Conservation (phyloP, 2,888 invertebrate genomes). For the Malthinus flaveolus region DNA sequence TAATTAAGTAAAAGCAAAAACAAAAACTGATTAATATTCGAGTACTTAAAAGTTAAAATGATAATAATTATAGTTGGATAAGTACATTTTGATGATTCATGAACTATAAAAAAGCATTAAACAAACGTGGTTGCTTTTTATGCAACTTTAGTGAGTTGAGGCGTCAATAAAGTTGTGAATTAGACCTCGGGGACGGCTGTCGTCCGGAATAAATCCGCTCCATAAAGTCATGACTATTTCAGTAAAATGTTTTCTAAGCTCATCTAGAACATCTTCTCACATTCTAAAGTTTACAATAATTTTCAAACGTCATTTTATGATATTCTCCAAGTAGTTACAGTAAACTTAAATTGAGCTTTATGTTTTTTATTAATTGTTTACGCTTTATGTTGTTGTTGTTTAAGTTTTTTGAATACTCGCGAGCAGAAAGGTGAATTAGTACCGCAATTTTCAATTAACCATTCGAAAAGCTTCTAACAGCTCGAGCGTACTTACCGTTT, state of each 20-base stretch:
- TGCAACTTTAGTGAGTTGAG: slow-evolving; percentile 48
- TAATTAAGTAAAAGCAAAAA: no score
- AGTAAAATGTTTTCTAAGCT: slow-evolving; percentile 28
- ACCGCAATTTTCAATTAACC: neutral
- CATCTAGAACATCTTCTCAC: slow-evolving; percentile 23
- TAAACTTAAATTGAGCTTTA: neutral
- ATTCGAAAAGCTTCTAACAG: neutral
- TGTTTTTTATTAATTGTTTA: no score
- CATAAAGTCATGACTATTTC: slow-evolving; percentile 48
- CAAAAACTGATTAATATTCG: no score
- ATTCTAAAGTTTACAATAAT: slow-evolving; percentile 17
- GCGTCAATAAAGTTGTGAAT: slow-evolving; percentile 52
- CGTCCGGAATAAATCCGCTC: slow-evolving; percentile 47
- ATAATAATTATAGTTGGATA: slow-evolving; percentile 30
- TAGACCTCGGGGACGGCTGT: slow-evolving; percentile 50
- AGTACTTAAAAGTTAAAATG: no score
- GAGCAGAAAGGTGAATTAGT: neutral
- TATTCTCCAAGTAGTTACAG: neutral
- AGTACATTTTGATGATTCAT: slow-evolving; percentile 38
- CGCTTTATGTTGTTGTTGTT: no score
- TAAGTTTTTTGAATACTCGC: no score
- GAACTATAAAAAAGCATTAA: slow-evolving; percentile 49
- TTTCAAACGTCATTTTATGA: slow-evolving; percentile 6
- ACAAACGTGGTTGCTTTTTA: slow-evolving; percentile 49
- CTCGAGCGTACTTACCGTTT: neutral